Conservation (phyloP, 1,140 invertebrate genomes). For the Spodoptera frugiperda region DNA sequence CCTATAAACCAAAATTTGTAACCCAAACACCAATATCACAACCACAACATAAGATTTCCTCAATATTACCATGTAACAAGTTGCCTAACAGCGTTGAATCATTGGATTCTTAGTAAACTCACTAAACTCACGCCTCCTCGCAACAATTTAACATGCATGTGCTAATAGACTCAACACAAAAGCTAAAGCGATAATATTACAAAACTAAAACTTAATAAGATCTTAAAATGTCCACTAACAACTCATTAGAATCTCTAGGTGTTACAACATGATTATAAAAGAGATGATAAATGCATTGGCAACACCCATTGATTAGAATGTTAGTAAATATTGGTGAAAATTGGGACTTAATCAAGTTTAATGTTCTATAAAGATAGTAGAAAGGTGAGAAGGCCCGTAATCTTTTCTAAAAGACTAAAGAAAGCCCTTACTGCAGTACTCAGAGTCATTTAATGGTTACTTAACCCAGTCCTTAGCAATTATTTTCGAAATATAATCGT, state of each 20-base stretch:
- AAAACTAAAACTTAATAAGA: conserved; percentile 1
- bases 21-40: neutral
- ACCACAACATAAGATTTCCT: neutral
- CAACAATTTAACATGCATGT: conserved; percentile 4
- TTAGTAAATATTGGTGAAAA: neutral
- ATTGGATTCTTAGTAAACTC: neutral
- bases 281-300: conserved; percentile 5
- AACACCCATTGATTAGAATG: neutral
- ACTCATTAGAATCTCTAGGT: conserved; percentile 16
- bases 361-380: too few relatives aligned
- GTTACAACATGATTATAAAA: conserved; percentile 1
- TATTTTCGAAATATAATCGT: too few relatives aligned
- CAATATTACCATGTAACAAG: neutral
- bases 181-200: neutral
- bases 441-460: too few relatives aligned
- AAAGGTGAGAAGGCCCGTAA: too few relatives aligned
- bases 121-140: neutral
- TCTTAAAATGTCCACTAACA: neutral
- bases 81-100: neutral
- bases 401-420: too few relatives aligned
- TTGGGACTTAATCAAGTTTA: too few relatives aligned
- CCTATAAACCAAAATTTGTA: too few relatives aligned
- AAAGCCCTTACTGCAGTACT: too few relatives aligned
- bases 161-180: conserved; percentile 12
- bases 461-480: too few relatives aligned